These are phyloP conservation scores for Nomada ruficornis DNA, from an alignment of 2,888 invertebrate genomes.

Conservation along the genomic window DNA sequence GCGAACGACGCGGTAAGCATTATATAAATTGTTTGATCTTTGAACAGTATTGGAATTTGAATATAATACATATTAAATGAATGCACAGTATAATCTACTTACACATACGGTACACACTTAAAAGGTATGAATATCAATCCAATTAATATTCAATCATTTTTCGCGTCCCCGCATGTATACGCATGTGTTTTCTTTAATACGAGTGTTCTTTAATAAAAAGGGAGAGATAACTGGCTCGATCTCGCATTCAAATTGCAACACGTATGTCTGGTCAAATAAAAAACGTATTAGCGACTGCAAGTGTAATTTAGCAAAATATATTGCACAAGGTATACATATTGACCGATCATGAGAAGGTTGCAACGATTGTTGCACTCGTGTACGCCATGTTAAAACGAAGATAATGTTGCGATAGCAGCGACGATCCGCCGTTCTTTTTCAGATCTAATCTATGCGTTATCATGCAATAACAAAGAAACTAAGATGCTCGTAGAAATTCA, in stretches of 20 bases:
- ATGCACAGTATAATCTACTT: too few relatives aligned
- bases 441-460: conserved; percentile 16
- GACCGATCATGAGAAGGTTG: neutral
- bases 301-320: neutral
- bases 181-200: conserved; percentile 1
- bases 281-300: neutral
- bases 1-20: too few relatives aligned
- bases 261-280: neutral
- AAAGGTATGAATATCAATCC: neutral
- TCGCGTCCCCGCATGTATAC: neutral
- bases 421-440: neutral
- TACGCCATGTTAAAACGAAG: neutral
- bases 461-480: neutral
- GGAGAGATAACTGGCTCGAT: conserved; percentile 7
- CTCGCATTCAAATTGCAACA: neutral
- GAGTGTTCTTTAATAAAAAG: conserved; percentile 12
- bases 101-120: neutral
- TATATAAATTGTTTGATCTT: too few relatives aligned
- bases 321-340: neutral
- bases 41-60: too few relatives aligned
- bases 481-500: conserved; percentile 23
- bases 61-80: too few relatives aligned
- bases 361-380: neutral
- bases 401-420: conserved; percentile 8
- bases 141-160: conserved; percentile 16